These are phyloP conservation scores for Apodemus agrarius DNA, from an alignment of 2,797 vertebrate genomes.

Conservation along the genomic window DNA sequence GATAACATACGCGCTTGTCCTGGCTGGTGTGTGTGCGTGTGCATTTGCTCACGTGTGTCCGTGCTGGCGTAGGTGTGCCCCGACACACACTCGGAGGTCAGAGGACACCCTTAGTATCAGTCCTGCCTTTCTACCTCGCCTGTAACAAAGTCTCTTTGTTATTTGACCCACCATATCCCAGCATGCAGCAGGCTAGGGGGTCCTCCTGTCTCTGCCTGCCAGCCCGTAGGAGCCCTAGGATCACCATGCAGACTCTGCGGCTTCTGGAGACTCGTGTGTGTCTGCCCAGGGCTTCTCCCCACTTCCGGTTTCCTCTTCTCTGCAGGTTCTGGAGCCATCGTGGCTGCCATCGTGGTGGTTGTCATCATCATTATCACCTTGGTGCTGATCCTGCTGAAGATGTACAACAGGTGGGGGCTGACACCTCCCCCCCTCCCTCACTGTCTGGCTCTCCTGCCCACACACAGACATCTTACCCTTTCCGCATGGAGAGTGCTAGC, in stretches of 20 bases:
- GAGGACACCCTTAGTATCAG: background rate
- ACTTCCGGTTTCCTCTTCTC: slow-evolving; percentile 25
- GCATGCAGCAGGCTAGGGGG: background rate
- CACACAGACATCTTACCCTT: background rate
- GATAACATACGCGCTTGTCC: no score
- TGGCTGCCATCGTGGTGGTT: slow-evolving; percentile 94
- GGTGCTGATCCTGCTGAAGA: slow-evolving; percentile 94
- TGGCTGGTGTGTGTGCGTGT: background rate
- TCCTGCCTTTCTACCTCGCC: background rate
- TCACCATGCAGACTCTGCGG: no score
- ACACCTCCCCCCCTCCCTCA: no score
- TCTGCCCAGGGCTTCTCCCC: background rate
- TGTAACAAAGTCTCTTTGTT: background rate
- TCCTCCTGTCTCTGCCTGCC: background rate
- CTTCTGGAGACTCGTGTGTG: background rate
- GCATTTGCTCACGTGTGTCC: background rate
- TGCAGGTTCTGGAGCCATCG: slow-evolving; percentile 96
- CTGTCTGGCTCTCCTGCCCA: background rate
- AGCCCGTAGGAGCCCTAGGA: background rate
- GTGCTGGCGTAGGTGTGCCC: no score
- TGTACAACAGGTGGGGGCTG: slow-evolving; percentile 93
- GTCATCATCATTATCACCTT: slow-evolving; percentile 93
- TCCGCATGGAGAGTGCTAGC: background rate
- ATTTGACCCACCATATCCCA: background rate
- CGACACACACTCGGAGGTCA: background rate